Percentiles rank a stretch among this genome's conserved stretches.
These are phyloP conservation scores for Mellilla xanthometata DNA, from an alignment of 2,888 invertebrate species.

Conservation along the genomic window DNA sequence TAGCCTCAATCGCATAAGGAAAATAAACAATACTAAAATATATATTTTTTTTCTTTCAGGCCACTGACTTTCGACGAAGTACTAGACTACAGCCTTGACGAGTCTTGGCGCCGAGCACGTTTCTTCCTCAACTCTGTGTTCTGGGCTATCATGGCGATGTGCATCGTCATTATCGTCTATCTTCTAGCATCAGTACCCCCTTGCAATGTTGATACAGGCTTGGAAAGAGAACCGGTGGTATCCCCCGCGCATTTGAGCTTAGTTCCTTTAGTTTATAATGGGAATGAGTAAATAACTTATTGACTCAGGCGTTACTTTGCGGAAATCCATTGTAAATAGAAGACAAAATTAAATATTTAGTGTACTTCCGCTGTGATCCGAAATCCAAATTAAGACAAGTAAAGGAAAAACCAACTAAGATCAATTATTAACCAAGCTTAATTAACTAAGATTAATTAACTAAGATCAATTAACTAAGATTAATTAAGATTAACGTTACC, in stretches of 20 bases:
- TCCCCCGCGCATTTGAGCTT: constrained; percentile 56
- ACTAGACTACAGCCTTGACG: constrained; percentile 58
- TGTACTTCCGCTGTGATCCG: too few species aligned
- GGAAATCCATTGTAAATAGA: too few species aligned
- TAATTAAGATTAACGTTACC: too few species aligned
- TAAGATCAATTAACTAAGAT: too few species aligned
- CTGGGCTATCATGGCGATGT: constrained; percentile 72
- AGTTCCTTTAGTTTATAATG: constrained; percentile 43
- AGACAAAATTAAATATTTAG: too few species aligned
- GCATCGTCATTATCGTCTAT: constrained; percentile 66
- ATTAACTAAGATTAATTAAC: too few species aligned
- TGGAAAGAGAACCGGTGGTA: constrained; percentile 36
- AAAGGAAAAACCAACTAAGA: too few species aligned
- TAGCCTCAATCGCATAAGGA: too few species aligned
- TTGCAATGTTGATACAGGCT: constrained; percentile 36
- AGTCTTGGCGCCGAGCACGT: constrained; percentile 75
- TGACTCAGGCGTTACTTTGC: too few species aligned
- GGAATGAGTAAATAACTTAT: constrained; percentile 1
- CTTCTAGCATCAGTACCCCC: constrained; percentile 49
- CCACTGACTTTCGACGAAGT: constrained; percentile 77
- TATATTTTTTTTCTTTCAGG: constrained; percentile 47
- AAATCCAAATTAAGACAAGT: too few species aligned
- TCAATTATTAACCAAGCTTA: too few species aligned
- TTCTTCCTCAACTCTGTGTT: constrained; percentile 68
- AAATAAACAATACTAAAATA: too few species aligned